These are phyloP conservation scores for Caenorhabditis inopinata DNA, from an alignment of 1,140 invertebrate genomes.

Conservation along the genomic window DNA sequence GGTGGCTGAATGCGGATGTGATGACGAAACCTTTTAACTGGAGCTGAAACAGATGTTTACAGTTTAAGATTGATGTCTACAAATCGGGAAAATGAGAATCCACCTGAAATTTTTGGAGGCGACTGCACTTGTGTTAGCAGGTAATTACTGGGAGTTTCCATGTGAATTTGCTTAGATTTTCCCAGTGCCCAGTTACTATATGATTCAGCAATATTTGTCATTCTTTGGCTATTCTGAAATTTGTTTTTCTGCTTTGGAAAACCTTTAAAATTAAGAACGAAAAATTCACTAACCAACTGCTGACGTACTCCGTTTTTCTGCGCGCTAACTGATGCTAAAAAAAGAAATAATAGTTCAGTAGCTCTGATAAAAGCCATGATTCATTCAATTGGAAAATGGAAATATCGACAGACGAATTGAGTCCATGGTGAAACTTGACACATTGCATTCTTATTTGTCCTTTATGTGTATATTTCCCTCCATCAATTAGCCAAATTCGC, in stretches of 20 bases:
- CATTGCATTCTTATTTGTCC: not conserved
- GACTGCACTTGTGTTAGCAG: not conserved
- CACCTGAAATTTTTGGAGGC: not conserved
- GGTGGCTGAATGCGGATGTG: not conserved
- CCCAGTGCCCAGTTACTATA: constrained; percentile 8
- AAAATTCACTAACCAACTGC: too few species aligned
- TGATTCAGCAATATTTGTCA: not conserved
- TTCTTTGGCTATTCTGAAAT: not conserved
- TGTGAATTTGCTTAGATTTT: not conserved
- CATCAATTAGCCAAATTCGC: not conserved
- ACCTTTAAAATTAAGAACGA: too few species aligned
- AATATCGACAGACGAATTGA: not conserved
- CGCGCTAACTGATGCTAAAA: not conserved
- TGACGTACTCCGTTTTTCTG: not conserved
- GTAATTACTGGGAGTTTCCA: not conserved
- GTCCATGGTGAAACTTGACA: not conserved
- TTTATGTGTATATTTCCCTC: not conserved
- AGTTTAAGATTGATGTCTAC: too few species aligned
- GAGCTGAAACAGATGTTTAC: not conserved
- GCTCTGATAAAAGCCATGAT: not conserved
- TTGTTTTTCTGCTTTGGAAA: too few species aligned
- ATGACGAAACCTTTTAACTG: not conserved
- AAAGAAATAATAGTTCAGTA: not conserved
- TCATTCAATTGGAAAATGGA: not conserved
- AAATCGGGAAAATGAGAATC: too few species aligned